phyloP scores from a whole-genome alignment of 2,113 vertebrate genomes.

The Scomber scombrus region DNA sequence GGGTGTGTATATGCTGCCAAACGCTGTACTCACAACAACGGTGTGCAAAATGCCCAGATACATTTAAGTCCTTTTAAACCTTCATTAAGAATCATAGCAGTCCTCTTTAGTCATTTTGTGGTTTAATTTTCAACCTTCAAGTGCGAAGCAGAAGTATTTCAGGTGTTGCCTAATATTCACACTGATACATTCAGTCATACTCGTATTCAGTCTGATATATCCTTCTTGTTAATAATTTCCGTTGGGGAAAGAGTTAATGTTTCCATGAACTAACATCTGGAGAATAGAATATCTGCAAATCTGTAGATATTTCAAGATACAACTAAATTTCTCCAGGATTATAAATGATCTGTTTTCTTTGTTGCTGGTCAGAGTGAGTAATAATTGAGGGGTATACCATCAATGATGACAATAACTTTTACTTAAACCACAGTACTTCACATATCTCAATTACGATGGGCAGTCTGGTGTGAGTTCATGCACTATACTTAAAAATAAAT shows the following conservation, averaged over 20 bases:
- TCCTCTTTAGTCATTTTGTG: slow-evolving; percentile 7
- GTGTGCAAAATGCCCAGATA: too few species aligned
- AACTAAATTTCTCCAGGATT: neutral
- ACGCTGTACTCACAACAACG: slow-evolving; percentile 24
- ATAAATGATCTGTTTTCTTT: neutral
- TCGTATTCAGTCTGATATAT: neutral
- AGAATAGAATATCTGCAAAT: too few species aligned
- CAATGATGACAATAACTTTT: neutral
- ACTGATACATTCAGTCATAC: too few species aligned
- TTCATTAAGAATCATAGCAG: neutral
- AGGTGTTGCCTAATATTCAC: too few species aligned
- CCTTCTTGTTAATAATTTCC: neutral
- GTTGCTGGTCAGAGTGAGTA: neutral
- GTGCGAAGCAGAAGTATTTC: slow-evolving; percentile 3
- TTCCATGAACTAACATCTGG: neutral
- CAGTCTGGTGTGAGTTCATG: neutral
- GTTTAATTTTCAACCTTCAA: slow-evolving; percentile 16
- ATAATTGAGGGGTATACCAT: neutral
- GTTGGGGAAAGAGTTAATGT: neutral
- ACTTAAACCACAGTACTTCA: neutral
- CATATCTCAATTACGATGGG: too few species aligned
- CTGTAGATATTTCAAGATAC: neutral
- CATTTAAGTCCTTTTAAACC: too few species aligned
- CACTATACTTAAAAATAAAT: neutral
- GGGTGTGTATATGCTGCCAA: slow-evolving; percentile 29